phyloP scores from a whole-genome alignment of 2,113 vertebrate genomes.

The Suricata suricatta region DNA sequence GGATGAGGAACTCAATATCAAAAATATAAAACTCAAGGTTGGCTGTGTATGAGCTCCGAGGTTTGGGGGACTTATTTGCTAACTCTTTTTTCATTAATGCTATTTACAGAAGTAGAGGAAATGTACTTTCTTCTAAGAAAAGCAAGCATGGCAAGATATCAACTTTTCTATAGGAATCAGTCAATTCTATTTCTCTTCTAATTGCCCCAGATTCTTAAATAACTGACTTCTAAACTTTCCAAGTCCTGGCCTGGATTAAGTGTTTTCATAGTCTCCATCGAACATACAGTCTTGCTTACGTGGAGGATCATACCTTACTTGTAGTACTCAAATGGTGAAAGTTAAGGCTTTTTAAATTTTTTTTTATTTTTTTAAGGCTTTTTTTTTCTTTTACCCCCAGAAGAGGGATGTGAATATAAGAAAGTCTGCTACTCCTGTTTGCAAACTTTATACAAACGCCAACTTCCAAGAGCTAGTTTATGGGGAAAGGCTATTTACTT shows the following conservation, averaged over 20 bases:
- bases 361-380: too few relatives aligned
- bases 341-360: background rate
- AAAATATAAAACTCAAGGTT: background rate
- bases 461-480: background rate
- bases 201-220: background rate
- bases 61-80: background rate
- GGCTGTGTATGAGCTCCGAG: background rate
- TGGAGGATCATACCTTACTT: background rate
- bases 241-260: background rate
- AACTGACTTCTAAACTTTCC: background rate
- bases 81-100: background rate
- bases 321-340: background rate
- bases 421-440: background rate
- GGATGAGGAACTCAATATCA: background rate
- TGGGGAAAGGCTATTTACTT: background rate
- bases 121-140: background rate
- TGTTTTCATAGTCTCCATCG: background rate
- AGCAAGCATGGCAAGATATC: background rate
- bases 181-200: background rate
- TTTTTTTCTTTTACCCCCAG: background rate
- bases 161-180: background rate
- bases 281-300: background rate
- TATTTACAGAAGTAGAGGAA: background rate
- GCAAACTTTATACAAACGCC: conserved; percentile 3
- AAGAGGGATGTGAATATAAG: background rate